A percentile compares a stretch with the other conserved stretches of the same genome.
Conservation (phyloP, 2,797 vertebrate genomes). For the Crax fasciolata region DNA sequence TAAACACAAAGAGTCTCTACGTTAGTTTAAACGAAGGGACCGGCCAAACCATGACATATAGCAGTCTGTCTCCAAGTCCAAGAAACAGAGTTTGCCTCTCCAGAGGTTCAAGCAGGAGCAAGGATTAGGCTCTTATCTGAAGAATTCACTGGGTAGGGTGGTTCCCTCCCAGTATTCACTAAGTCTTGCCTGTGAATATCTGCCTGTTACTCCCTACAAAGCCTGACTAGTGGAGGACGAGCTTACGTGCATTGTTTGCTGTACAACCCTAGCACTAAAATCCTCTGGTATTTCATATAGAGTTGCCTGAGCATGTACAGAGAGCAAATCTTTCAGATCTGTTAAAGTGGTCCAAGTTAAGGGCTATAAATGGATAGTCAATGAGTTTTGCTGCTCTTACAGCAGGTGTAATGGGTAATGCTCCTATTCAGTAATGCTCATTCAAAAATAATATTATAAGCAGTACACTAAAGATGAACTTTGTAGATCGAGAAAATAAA, state of each 20-base stretch:
- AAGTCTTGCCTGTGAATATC: not conserved
- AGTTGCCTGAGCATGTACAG: not conserved
- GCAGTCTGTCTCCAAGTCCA: not conserved
- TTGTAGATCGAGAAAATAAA: not conserved
- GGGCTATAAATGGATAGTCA: not conserved
- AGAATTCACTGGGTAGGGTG: not conserved
- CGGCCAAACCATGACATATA: not conserved
- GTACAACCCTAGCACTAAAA: not conserved
- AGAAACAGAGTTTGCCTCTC: not conserved
- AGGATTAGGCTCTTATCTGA: not conserved
- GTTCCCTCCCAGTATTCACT: not conserved
- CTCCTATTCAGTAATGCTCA: not conserved
- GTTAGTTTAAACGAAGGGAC: not conserved
- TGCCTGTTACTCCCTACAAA: not conserved
- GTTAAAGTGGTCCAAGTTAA: not conserved
- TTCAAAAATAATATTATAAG: not conserved
- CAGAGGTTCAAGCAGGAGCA: not conserved
- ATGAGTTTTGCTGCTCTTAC: not conserved
- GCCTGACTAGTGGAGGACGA: not conserved
- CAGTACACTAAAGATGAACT: not conserved
- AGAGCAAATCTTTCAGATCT: not conserved
- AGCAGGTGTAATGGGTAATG: not conserved
- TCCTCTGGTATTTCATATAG: not conserved
- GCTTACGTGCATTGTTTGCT: not conserved
- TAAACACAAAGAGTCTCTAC: not conserved